phyloP scores from a whole-genome alignment of 2,888 invertebrate species.

The Pseudoips prasinana region DNA sequence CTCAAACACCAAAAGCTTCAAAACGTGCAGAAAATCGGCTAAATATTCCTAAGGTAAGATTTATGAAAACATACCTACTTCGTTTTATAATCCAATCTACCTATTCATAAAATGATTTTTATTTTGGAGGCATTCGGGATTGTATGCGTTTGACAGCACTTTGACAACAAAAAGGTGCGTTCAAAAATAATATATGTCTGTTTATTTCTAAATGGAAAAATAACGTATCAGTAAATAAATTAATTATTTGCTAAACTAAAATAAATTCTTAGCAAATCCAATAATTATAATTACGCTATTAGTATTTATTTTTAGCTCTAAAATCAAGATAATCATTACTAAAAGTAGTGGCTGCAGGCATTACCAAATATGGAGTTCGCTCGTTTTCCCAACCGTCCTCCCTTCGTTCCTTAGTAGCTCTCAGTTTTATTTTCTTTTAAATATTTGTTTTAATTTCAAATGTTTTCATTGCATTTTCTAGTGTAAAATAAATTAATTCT shows the following conservation, averaged over 20 bases:
- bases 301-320: slow-evolving; percentile 20
- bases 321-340: slow-evolving; percentile 51
- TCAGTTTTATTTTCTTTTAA: slow-evolving; percentile 72
- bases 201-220: slow-evolving; percentile 29
- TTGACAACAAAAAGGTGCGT: slow-evolving; percentile 43
- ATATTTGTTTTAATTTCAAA: slow-evolving; percentile 68
- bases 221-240: slow-evolving; percentile 15
- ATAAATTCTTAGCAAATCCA: slow-evolving; percentile 5
- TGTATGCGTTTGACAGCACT: slow-evolving; percentile 35
- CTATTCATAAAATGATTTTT: too few species aligned
- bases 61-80: slow-evolving; percentile 1
- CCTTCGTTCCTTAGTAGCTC: slow-evolving; percentile 80
- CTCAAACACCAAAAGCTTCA: slow-evolving; percentile 39
- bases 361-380: slow-evolving; percentile 87
- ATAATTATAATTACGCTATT: slow-evolving; percentile 1
- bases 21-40: slow-evolving; percentile 28
- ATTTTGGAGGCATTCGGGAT: slow-evolving; percentile 35
- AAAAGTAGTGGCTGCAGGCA: slow-evolving; percentile 77
- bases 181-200: slow-evolving; percentile 44
- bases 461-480: slow-evolving; percentile 74
- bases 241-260: slow-evolving; percentile 12
- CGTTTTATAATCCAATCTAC: background rate
- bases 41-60: slow-evolving; percentile 51
- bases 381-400: slow-evolving; percentile 83
- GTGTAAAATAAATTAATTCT: slow-evolving; percentile 65